Evolutionary conservation across 92 coral and sea anemone genomes (phyloP), one percentile per base, ranked within the genome.

Genomic region (Zoanthus sociatus): DNA sequence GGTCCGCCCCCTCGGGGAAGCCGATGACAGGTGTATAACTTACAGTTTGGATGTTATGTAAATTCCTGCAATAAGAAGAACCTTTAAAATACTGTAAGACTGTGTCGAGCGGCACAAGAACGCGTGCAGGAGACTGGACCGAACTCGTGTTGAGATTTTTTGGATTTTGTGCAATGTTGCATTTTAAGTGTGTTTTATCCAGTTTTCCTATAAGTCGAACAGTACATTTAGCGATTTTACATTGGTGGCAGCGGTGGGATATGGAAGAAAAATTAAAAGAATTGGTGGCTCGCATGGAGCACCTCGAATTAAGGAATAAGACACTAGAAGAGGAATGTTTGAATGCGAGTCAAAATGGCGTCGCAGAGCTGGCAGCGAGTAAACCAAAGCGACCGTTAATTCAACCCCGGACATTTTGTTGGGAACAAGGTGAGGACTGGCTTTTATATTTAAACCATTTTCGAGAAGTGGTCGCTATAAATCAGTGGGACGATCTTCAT

Each of bases 191-290:
- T 33, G 42, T 33, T 33, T 33, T 33, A 33, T 33, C 42, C 42
- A 33, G 42, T 33, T 33, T 33, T 33, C 42, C 42, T 33, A 33
- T 33, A 33, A 33, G 1, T 33, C 3, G 42, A 33, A 33, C 42
- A 1, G 42, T 33, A 33, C 42, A 33, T 33, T 33, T 33, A 33
- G 42, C 42, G 42, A 69, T 69, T 9, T 69, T 69, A 69, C 74
- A 69, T 13, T 69, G 74, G 72, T 67, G 72, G 72, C 72, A 67
- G 72, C 30, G 72, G 72, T 67, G 26, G 72, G 26, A 67, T 67
- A 67, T 67, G 72, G 74, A 69, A 37, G 74, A 69, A 69, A 31
- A 69, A 37, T 69, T 69, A 37, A 7, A 69, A 20, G 14, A 3
- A 20, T 20, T 26, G 74, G 32, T 30, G 32, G 74, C 74, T 20